Base-by-base conservation (phyloP, 2,797 vertebrate genomes). In the Alectoris magna region DNA sequence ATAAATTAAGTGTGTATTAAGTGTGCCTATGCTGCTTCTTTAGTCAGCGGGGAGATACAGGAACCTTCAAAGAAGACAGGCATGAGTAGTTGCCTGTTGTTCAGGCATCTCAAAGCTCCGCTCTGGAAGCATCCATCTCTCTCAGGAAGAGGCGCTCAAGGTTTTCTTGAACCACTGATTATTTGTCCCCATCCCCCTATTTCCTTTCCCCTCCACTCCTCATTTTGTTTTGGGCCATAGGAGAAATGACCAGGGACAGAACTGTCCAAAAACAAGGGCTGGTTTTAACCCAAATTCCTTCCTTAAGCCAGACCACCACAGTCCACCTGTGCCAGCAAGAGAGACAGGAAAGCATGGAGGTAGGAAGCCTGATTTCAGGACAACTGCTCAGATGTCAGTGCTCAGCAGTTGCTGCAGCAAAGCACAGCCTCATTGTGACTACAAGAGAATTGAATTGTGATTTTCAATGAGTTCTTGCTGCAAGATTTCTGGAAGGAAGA, bases 341-440 rank as follows among this genome's bases (percentile, higher is more conserved):
- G 23, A 36, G 23, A 21, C 14, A 4, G 2, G 16, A 44, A 84
- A 75, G 38, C 31, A 56, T 14, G 23, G 14, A 38, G 18, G 10
- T 5, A 41, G 29, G 46, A 81, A 78, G 56, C 48, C 11, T 4
- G 24, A 0, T 21, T 69, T 27, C 48, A 60, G 21, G 5, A 49
- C 4, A 51, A 15, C 27, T 1, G 1, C 55, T 77, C 23, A 56
- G 60, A 76, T 10, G 2, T 67, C 22, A 60, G 48, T 2, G 21
- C 7, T 81, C 75, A 60, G 19, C 51, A 75, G 49, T n/a, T 41
- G 5, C 1, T 34, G 23, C 41, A 76, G 55, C 14, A 38, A 79
- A 76, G 4, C 8, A 14, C 21, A 74, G 56, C 46, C 17, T 43
- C 0, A 0, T 21, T 22, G 18, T 62, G 27, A 71, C 6, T 69